Evolutionary conservation across 2,113 vertebrate species (phyloP).

Genomic region (Pyrgilauda ruficollis): DNA sequence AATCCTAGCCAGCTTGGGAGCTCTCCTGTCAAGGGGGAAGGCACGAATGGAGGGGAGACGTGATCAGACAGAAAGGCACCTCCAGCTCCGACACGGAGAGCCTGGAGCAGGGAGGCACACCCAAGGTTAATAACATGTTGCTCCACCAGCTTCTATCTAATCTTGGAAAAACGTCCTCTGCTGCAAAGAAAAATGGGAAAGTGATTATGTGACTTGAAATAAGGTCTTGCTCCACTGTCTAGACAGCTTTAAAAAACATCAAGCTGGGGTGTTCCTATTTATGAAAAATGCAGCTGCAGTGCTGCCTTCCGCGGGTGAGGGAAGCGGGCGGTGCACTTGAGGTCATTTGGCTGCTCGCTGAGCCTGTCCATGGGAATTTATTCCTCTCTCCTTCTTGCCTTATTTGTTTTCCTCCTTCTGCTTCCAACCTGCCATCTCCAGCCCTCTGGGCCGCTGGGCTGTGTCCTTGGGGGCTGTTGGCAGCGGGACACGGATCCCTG

Average conservation of each 20-base stretch:
- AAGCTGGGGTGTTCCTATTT: conserved; percentile 55
- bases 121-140: conserved; percentile 48
- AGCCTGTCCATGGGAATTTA: conserved; percentile 41
- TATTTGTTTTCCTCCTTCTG: background rate
- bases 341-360: conserved; percentile 16
- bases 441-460: background rate
- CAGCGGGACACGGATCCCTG: rapidly evolving
- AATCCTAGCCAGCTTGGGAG: background rate
- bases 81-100: background rate
- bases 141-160: conserved; percentile 59
- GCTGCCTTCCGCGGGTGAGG: background rate
- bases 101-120: conserved; percentile 29
- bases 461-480: background rate
- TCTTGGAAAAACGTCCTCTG: conserved; percentile 53
- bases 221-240: conserved; percentile 63
- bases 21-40: background rate
- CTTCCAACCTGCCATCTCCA: background rate
- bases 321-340: background rate
- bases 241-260: conserved; percentile 65
- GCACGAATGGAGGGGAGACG: background rate
- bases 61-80: conserved; percentile 61
- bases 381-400: background rate
- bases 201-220: conserved; percentile 67
- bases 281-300: conserved; percentile 57
- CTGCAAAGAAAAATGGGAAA: conserved; percentile 52